Evolutionary conservation across 2,888 invertebrate genomes (phyloP).

Genomic region (Hirtodrosophila histrioides): DNA sequence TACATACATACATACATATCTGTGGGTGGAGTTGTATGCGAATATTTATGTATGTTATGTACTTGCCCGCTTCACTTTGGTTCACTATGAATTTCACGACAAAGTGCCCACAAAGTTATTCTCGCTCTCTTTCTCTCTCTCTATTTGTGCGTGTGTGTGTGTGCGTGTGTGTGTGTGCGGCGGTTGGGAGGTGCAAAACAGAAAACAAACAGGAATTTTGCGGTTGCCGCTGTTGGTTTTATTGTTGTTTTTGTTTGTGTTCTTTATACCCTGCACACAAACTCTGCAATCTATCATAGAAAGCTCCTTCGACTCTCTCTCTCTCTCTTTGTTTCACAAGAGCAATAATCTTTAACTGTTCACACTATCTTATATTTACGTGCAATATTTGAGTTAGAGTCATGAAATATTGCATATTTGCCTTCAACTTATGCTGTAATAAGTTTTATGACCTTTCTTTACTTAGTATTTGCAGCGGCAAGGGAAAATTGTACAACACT

Average conservation of each 20-base stretch:
- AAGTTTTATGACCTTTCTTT: too few species aligned
- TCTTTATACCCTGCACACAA: conserved; percentile 33
- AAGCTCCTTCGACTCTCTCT: too few species aligned
- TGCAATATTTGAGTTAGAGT: too few species aligned
- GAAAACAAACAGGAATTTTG: conserved; percentile 63
- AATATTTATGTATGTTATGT: background rate
- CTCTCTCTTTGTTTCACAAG: too few species aligned
- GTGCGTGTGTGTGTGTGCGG: conserved; percentile 18
- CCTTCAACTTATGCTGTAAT: too few species aligned
- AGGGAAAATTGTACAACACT: too few species aligned
- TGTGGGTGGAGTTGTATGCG: too few species aligned
- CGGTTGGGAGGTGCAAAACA: conserved; percentile 36
- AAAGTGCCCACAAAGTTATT: conserved; percentile 15
- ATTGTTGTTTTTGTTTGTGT: conserved; percentile 32
- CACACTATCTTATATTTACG: too few species aligned
- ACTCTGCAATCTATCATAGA: background rate
- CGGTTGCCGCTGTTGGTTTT: conserved; percentile 47
- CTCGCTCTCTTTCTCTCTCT: conserved; percentile 1
- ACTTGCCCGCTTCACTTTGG: conserved; percentile 9
- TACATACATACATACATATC: background rate
- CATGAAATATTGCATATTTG: too few species aligned
- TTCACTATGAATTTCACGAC: conserved; percentile 26
- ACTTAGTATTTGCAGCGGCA: too few species aligned
- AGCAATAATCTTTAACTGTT: too few species aligned
- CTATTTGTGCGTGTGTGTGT: background rate